These are phyloP conservation scores for Salvator merianae DNA, from an alignment of 2,113 vertebrate genomes.

Conservation along the genomic window DNA sequence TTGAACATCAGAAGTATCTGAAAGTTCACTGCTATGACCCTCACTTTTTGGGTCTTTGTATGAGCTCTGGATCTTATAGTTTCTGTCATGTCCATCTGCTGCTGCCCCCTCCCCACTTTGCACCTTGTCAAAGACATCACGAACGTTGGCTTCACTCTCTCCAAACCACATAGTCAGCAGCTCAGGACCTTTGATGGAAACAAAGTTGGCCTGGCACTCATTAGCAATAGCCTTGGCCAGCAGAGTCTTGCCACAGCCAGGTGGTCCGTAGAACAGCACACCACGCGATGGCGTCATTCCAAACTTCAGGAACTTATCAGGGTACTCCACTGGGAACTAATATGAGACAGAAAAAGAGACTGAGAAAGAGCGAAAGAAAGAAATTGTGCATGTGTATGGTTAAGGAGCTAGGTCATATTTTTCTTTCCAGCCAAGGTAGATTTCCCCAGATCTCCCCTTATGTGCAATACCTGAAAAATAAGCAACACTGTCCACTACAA, in stretches of 20 bases:
- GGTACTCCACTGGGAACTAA: slow-evolving; percentile 97
- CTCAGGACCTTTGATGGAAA: slow-evolving; percentile 98
- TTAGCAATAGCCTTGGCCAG: slow-evolving; percentile 99
- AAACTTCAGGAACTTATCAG: slow-evolving; percentile 99
- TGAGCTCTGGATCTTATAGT: not conserved
- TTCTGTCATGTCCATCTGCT: not conserved
- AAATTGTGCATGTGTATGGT: not conserved
- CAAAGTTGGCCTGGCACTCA: slow-evolving; percentile 98
- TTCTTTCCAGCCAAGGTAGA: not conserved
- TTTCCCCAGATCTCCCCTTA: not conserved
- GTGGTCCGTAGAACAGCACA: slow-evolving; percentile 96
- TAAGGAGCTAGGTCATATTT: not conserved
- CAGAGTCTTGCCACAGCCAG: slow-evolving; percentile 97
- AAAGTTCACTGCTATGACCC: not conserved
- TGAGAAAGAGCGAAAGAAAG: not conserved
- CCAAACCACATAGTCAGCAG: slow-evolving; percentile 99
- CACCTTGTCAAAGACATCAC: slow-evolving; percentile 99
- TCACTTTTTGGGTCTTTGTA: not conserved
- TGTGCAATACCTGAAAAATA: not conserved
- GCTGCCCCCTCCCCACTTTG: not conserved
- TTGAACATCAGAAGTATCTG: not conserved
- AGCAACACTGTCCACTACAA: too few species aligned
- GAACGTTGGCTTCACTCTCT: slow-evolving; percentile 97
- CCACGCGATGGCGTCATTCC: slow-evolving; percentile 99
- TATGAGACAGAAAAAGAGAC: not conserved